Percentiles rank a stretch among this genome's conserved stretches.
These are phyloP conservation scores for Siderastrea siderea DNA, from an alignment of 92 coral and sea anemone species.

Conservation along the genomic window DNA sequence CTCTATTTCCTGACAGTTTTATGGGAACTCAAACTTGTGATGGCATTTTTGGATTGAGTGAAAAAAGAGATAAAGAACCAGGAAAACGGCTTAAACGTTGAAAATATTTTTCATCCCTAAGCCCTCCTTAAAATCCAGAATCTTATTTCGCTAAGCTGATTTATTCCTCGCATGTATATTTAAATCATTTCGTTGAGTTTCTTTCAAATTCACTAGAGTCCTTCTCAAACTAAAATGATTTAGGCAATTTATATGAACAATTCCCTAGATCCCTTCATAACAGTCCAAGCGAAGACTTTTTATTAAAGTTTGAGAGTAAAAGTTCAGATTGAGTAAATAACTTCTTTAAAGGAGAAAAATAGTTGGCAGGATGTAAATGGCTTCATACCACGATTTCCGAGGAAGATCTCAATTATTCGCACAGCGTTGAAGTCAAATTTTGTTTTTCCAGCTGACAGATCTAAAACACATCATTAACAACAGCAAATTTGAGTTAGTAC, in stretches of 20 bases:
- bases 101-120: too few species aligned
- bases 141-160: neutral
- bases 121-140: neutral
- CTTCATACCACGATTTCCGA: neutral
- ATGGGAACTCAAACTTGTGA: too few species aligned
- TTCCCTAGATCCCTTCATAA: too few species aligned
- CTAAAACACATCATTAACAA: neutral
- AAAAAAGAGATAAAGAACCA: neutral
- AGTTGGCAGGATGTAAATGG: neutral
- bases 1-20: too few species aligned
- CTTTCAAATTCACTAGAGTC: neutral
- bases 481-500: neutral
- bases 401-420: neutral
- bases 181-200: neutral
- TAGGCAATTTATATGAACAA: too few species aligned
- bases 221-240: too few species aligned
- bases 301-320: neutral
- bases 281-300: too few species aligned
- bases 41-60: too few species aligned
- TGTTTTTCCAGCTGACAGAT: neutral
- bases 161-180: neutral
- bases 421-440: neutral
- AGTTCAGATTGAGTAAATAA: neutral
- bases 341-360: too few species aligned
- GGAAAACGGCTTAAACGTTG: neutral